Conservation (phyloP, 2,113 vertebrate genomes). For the Neolamprologus longior region DNA sequence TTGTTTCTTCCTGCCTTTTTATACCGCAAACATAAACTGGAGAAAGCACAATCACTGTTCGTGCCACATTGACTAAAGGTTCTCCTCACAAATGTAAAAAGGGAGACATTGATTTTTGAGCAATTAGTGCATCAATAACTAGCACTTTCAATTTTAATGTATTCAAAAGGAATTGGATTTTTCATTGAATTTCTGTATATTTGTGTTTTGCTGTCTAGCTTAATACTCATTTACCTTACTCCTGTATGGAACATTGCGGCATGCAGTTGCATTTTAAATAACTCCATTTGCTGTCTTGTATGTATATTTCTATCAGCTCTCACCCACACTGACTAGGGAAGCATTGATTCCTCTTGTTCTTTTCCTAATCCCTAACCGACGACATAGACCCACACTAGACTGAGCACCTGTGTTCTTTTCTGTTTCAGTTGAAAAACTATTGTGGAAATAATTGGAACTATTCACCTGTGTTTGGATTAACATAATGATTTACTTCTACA, state of each 20-base stretch:
- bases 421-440: not conserved
- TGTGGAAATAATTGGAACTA: not conserved
- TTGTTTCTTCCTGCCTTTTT: not conserved
- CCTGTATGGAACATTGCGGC: constrained; percentile 1
- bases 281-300: not conserved
- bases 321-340: not conserved
- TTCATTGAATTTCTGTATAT: constrained; percentile 58
- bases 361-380: not conserved
- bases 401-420: not conserved
- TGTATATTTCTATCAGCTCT: not conserved
- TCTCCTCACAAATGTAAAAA: constrained; percentile 62
- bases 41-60: constrained; percentile 25
- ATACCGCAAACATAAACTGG: not conserved
- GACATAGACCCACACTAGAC: not conserved
- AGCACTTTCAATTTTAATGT: constrained; percentile 63
- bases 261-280: not conserved
- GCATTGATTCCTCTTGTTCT: not conserved
- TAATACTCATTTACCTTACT: constrained; percentile 43
- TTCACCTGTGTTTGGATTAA: not conserved
- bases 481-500: not conserved
- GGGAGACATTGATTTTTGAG: constrained; percentile 63
- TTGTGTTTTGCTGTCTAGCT: constrained; percentile 50
- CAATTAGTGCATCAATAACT: constrained; percentile 73
- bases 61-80: constrained; percentile 45
- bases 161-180: constrained; percentile 64